A percentile compares a stretch with the other conserved stretches of the same genome.
phyloP scores from a whole-genome alignment of 2,797 vertebrate genomes.

The Darevskia mixta region DNA sequence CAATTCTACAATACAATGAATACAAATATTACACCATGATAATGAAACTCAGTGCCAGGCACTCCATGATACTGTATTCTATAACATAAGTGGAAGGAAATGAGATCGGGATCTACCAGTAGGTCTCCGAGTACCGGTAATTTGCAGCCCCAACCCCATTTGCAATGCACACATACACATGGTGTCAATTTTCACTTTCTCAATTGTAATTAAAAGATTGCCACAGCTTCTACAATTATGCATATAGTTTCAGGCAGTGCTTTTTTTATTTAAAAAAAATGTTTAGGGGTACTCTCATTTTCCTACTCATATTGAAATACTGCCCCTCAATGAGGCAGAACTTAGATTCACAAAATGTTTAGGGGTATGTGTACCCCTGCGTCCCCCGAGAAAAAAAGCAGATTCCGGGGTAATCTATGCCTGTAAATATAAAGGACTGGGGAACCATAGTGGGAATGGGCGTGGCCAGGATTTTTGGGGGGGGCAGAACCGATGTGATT shows the following conservation, averaged over 20 bases:
- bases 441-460: too few relatives aligned
- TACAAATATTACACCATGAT: not conserved
- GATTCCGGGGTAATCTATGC: too few relatives aligned
- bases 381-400: too few relatives aligned
- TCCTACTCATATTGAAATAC: not conserved
- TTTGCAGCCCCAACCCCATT: not conserved
- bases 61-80: not conserved
- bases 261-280: too few relatives aligned
- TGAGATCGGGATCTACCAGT: not conserved
- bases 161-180: too few relatives aligned
- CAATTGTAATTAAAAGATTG: not conserved
- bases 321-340: not conserved
- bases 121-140: not conserved
- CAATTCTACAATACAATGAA: not conserved
- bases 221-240: not conserved
- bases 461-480: too few relatives aligned
- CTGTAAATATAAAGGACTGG: too few relatives aligned
- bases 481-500: too few relatives aligned
- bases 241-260: too few relatives aligned
- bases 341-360: too few relatives aligned
- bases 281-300: too few relatives aligned
- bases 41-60: not conserved
- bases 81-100: not conserved
- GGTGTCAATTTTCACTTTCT: not conserved
- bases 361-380: too few relatives aligned